Percentiles rank a stretch among this genome's conserved stretches.
These are phyloP conservation scores for Apotomis turbidana DNA, from an alignment of 2,888 invertebrate species.

Conservation along the genomic window DNA sequence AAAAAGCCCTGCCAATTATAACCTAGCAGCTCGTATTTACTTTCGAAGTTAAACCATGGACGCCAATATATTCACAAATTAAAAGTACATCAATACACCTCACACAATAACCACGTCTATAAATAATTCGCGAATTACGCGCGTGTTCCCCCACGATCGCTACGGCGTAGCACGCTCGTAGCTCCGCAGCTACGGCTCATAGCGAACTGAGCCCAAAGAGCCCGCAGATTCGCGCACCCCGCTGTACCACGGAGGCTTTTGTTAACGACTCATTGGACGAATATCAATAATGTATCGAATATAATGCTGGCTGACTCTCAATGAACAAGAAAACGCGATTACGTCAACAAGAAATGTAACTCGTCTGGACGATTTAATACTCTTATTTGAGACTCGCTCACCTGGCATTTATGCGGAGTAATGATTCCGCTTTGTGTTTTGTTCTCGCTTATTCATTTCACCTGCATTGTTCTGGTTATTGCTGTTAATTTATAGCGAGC, in stretches of 20 bases:
- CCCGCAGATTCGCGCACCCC: constrained; percentile 66
- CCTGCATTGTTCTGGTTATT: constrained; percentile 55
- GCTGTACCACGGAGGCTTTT: constrained; percentile 57
- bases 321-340: constrained; percentile 39
- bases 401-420: constrained; percentile 54
- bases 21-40: background rate
- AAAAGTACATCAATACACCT: constrained; percentile 7
- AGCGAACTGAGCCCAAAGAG: constrained; percentile 74
- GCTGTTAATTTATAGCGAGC: constrained; percentile 26
- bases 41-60: background rate
- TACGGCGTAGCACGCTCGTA: constrained; percentile 63
- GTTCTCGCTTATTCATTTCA: constrained; percentile 37
- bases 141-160: constrained; percentile 25
- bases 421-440: constrained; percentile 49
- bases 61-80: constrained; percentile 13
- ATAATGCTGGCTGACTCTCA: constrained; percentile 51
- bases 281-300: constrained; percentile 49
- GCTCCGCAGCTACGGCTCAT: constrained; percentile 70
- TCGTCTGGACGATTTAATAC: constrained; percentile 2
- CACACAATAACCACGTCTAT: background rate
- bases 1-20: background rate
- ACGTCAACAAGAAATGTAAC: constrained; percentile 40
- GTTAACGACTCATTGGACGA: constrained; percentile 54
- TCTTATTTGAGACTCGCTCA: constrained; percentile 40
- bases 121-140: constrained; percentile 24